Conservation (phyloP, 2,888 invertebrate genomes). For the Machimus rusticus region DNA sequence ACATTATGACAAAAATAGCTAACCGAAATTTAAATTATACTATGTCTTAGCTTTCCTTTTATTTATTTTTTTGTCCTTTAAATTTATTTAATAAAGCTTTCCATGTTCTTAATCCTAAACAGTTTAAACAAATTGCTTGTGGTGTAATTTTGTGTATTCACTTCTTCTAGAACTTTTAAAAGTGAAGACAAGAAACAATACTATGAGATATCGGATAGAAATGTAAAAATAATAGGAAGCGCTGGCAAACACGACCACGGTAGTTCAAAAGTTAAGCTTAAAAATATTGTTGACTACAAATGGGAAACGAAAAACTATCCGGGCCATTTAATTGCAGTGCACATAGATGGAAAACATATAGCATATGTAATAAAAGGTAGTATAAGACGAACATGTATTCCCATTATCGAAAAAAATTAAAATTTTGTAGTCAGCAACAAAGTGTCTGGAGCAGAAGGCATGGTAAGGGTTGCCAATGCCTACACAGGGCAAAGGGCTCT, state of each 20-base stretch:
- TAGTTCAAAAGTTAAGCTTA: conserved; percentile 88
- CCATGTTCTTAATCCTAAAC: background rate
- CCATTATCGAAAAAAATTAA: conserved; percentile 44
- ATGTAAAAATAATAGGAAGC: conserved; percentile 76
- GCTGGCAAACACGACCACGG: conserved; percentile 79
- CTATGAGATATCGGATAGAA: conserved; percentile 59
- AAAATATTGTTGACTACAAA: conserved; percentile 88
- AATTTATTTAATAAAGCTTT: background rate
- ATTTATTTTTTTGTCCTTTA: too few species aligned
- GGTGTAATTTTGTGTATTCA: background rate
- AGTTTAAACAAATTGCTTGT: background rate
- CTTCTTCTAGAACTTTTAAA: conserved; percentile 54
- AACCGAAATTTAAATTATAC: too few species aligned
- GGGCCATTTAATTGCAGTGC: conserved; percentile 88
- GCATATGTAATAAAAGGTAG: conserved; percentile 92
- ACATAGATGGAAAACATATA: conserved; percentile 82
- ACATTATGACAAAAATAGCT: too few species aligned
- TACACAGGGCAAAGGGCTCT: conserved; percentile 74
- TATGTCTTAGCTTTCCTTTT: too few species aligned
- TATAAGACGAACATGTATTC: background rate
- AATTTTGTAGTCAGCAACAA: conserved; percentile 61
- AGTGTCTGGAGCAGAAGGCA: conserved; percentile 67
- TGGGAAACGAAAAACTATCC: conserved; percentile 91
- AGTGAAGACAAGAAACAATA: conserved; percentile 57
- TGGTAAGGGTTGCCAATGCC: conserved; percentile 82